Evolutionary conservation across 2,888 invertebrate genomes (phyloP).

Genomic region (Drosophila mettleri): DNA sequence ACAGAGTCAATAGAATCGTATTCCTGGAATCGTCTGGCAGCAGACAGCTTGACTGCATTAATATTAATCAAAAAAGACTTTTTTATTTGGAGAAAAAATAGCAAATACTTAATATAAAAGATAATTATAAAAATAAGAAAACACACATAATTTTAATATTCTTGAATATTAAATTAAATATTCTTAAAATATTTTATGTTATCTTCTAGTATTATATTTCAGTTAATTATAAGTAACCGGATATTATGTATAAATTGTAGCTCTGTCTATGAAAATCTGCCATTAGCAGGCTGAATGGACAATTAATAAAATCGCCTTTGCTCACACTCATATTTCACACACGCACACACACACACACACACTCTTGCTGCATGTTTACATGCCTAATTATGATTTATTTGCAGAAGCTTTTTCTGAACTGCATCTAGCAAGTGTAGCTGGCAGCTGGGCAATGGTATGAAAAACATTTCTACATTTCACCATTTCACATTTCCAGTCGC

Average conservation of each 20-base stretch:
- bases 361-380: conserved; percentile 49
- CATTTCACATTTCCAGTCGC: conserved; percentile 10
- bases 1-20: conserved; percentile 9
- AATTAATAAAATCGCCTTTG: conserved; percentile 58
- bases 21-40: conserved; percentile 26
- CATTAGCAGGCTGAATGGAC: conserved; percentile 35
- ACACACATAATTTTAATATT: too few species aligned
- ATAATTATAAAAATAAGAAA: too few species aligned
- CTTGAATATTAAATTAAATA: too few species aligned
- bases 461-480: neutral
- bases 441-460: conserved; percentile 21
- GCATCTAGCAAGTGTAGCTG: conserved; percentile 44
- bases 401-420: conserved; percentile 60
- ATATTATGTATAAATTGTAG: neutral
- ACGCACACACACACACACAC: neutral
- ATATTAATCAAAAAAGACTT: conserved; percentile 1
- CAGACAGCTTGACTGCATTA: neutral
- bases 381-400: conserved; percentile 78
- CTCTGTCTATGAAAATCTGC: neutral
- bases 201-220: neutral
- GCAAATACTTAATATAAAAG: too few species aligned
- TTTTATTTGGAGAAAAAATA: neutral
- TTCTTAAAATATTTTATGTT: neutral
- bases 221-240: neutral
- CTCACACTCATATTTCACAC: conserved; percentile 20